Percentiles rank a stretch among this genome's conserved stretches.
phyloP scores from a whole-genome alignment of 2,888 invertebrate species.

The Ypsolopha scabrella region DNA sequence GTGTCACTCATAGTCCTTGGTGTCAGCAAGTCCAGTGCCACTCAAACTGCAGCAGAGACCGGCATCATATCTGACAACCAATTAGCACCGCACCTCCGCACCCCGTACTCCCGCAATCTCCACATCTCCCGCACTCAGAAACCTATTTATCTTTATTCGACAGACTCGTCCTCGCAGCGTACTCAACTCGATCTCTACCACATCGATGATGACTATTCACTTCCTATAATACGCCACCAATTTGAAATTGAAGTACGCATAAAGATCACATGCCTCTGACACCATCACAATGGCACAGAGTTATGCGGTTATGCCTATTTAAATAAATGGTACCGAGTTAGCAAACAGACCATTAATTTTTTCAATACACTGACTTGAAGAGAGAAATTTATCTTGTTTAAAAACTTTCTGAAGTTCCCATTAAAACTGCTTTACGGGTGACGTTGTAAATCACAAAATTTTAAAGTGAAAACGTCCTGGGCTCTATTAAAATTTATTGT shows the following conservation, averaged over 20 bases:
- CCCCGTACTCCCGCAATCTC: conserved; percentile 12
- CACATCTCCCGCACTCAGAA: conserved; percentile 36
- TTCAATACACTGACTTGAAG: conserved; percentile 14
- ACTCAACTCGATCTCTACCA: conserved; percentile 32
- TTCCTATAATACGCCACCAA: conserved; percentile 19
- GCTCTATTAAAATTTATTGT: conserved; percentile 1
- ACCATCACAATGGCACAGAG: conserved; percentile 34
- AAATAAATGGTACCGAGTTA: conserved; percentile 30
- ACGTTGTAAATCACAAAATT: conserved; percentile 2
- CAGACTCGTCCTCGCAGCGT: conserved; percentile 34
- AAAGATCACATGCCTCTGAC: conserved; percentile 31
- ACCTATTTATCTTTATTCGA: conserved; percentile 62
- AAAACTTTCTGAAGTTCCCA: background rate
- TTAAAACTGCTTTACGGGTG: conserved; percentile 1
- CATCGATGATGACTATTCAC: conserved; percentile 13
- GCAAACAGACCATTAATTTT: conserved; percentile 28
- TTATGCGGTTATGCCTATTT: conserved; percentile 36
- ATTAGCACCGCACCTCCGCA: conserved; percentile 47
- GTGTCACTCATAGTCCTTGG: conserved; percentile 24
- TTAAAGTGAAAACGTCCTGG: background rate
- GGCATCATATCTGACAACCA: conserved; percentile 63
- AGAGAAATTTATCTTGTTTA: background rate
- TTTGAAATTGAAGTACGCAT: conserved; percentile 13
- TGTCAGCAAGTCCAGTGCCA: background rate
- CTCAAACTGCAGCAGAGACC: conserved; percentile 13